Evolutionary conservation across 2,888 invertebrate species (phyloP).

Genomic region (Chaetogeoica ovagalla): DNA sequence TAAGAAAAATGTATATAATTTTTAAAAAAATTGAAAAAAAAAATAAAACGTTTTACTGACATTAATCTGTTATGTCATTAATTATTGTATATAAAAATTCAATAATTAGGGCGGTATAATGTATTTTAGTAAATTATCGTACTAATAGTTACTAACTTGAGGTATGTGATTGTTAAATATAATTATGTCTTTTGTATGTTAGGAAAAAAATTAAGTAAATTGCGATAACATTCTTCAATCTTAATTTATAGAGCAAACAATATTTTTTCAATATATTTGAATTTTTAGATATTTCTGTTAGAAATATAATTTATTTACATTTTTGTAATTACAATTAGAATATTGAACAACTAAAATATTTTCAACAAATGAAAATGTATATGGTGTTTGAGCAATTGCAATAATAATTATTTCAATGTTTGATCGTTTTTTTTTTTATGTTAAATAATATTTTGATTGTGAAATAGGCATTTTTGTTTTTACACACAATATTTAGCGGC

Average conservation of each 20-base stretch:
- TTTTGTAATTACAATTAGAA: slow-evolving; percentile 3
- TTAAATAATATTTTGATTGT: not conserved
- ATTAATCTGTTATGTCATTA: slow-evolving; percentile 18
- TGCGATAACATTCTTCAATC: slow-evolving; percentile 22
- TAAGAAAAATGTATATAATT: slow-evolving; percentile 38
- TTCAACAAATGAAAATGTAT: not conserved
- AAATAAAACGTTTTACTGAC: slow-evolving; percentile 19
- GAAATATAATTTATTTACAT: slow-evolving; percentile 6
- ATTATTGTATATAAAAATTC: slow-evolving; percentile 40
- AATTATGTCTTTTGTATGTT: slow-evolving; percentile 27
- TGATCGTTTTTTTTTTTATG: slow-evolving; percentile 3
- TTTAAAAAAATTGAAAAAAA: not conserved
- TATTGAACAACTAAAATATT: slow-evolving; percentile 12
- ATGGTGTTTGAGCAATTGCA: not conserved
- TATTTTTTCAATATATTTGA: slow-evolving; percentile 27
- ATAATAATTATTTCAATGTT: not conserved
- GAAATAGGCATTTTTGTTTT: not conserved
- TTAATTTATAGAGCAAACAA: slow-evolving; percentile 5
- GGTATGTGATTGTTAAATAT: slow-evolving; percentile 37
- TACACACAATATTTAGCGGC: not conserved
- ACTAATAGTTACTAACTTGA: slow-evolving; percentile 44
- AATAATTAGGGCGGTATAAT: slow-evolving; percentile 35
- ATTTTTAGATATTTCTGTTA: slow-evolving; percentile 20
- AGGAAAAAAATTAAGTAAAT: slow-evolving; percentile 20
- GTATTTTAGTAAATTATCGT: slow-evolving; percentile 45